Conservation (phyloP, 2,113 vertebrate species). For the Tupaia tana region DNA sequence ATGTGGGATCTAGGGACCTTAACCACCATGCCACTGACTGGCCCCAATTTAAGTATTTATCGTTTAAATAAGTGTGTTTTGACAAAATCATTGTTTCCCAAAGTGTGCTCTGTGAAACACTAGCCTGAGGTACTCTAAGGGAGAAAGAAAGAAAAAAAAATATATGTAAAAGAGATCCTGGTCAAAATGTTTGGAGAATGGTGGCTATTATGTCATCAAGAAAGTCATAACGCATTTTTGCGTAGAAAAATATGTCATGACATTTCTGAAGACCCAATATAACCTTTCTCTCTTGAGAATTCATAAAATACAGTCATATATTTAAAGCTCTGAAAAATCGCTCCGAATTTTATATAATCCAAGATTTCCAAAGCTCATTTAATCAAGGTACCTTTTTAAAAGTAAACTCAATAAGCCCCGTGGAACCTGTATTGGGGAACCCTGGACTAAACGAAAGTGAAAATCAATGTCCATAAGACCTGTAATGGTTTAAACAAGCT, state of each 20-base stretch:
- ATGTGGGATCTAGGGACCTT: no score
- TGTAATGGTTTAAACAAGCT: slow-evolving; percentile 54
- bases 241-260: no score
- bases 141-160: neutral
- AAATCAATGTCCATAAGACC: slow-evolving; percentile 51
- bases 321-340: slow-evolving; percentile 29
- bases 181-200: slow-evolving; percentile 52
- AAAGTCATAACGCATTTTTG: no score
- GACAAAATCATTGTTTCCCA: slow-evolving; percentile 52
- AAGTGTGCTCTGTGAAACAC: slow-evolving; percentile 13
- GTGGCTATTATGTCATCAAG: neutral
- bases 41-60: no score
- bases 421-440: slow-evolving; percentile 17
- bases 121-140: neutral
- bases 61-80: neutral
- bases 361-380: slow-evolving; percentile 56
- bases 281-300: neutral
- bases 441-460: slow-evolving; percentile 42
- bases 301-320: slow-evolving; percentile 6
- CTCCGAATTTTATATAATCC: slow-evolving; percentile 54
- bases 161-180: neutral
- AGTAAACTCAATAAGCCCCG: slow-evolving; percentile 18
- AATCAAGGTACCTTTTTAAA: neutral
- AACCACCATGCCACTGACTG: no score
- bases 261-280: no score